Evolutionary conservation across 37 sponge, comb jelly and placozoan species (phyloP).

Genomic region (Haliclona indistincta): DNA sequence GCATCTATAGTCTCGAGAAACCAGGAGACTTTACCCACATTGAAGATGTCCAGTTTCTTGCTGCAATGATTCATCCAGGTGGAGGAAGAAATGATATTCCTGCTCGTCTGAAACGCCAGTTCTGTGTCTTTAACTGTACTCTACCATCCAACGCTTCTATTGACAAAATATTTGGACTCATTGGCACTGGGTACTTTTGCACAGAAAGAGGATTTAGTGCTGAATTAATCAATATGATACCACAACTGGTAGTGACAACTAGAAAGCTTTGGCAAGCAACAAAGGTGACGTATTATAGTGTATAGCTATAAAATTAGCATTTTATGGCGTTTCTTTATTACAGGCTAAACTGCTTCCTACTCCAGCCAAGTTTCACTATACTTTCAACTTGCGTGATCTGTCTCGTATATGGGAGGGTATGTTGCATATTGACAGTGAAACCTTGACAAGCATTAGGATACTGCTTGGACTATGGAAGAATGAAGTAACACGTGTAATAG

Average conservation of each 20-base stretch:
- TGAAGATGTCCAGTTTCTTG: slow-evolving; percentile 93
- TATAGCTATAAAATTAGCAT: background rate
- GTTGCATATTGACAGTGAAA: slow-evolving; percentile 72
- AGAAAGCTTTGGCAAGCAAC: slow-evolving; percentile 92
- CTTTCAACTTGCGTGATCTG: slow-evolving; percentile 97
- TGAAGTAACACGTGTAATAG: slow-evolving; percentile 93
- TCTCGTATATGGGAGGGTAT: slow-evolving; percentile 99
- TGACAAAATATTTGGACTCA: slow-evolving; percentile 96
- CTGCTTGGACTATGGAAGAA: slow-evolving; percentile 93
- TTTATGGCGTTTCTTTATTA: background rate
- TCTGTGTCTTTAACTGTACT: slow-evolving; percentile 94
- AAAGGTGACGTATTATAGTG: slow-evolving; percentile 44
- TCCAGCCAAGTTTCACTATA: slow-evolving; percentile 99
- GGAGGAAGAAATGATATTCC: slow-evolving; percentile 99
- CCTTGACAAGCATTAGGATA: slow-evolving; percentile 24
- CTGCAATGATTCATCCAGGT: slow-evolving; percentile 99
- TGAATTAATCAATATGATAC: slow-evolving; percentile 53
- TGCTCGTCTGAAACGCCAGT: slow-evolving; percentile 94
- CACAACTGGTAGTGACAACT: slow-evolving; percentile 82
- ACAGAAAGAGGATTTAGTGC: slow-evolving; percentile 76
- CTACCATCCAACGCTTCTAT: slow-evolving; percentile 98
- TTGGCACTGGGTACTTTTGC: slow-evolving; percentile 90
- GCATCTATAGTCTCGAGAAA: slow-evolving; percentile 98
- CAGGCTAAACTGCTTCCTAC: slow-evolving; percentile 92
- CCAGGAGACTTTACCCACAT: slow-evolving; percentile 98